Base-by-base conservation (phyloP, 2,797 vertebrate genomes). In the Sebastes goodei region DNA sequence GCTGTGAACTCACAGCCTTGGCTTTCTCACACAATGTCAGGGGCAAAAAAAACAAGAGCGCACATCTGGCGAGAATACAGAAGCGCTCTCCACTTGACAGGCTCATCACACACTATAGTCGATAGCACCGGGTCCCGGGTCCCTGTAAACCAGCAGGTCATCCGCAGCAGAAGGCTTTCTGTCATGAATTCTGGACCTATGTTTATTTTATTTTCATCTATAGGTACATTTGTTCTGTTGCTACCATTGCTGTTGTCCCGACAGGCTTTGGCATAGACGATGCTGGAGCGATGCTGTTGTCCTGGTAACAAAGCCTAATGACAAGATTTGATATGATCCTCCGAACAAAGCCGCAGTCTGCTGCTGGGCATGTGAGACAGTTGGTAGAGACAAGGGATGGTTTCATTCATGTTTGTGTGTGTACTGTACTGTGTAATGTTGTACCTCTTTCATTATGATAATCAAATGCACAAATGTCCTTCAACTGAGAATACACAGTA, bases 271-370 rank as follows among this genome's bases (percentile, higher is more conserved):
- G 83, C 76, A 71, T 35, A 78, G 59, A 86, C 7, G n/a, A 85
- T 74, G 49, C 63, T 25, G 49, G n/a, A 81, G 80, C 72, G 68
- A 65, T 75, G 74, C 81, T 80, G 91, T 93, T 92, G 89, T 92
- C 92, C 74, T 92, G 87, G 90, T 87, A 94, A 92, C 90, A 92
- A 93, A 88, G 79, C 64, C 80, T 88, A 91, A 93, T 92, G 87
- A 92, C 87, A 85, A 75, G 84, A 90, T 90, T 88, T 92, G 87
- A 93, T 90, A 75, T 83, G 90, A 92, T 92, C 85, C 80, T 81
- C 53, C 2, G 83, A 90, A 89, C 82, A 88, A 89, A 89, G 88
- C 92, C 74, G 81, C 74, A 80, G 81, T 67, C 74, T 86, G 84
- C 71, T 76, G 76, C 80, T 79, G 73, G 86, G 78, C 56, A 57